Base-by-base conservation (phyloP, 2,797 vertebrate genomes). In the Cygnus olor region DNA sequence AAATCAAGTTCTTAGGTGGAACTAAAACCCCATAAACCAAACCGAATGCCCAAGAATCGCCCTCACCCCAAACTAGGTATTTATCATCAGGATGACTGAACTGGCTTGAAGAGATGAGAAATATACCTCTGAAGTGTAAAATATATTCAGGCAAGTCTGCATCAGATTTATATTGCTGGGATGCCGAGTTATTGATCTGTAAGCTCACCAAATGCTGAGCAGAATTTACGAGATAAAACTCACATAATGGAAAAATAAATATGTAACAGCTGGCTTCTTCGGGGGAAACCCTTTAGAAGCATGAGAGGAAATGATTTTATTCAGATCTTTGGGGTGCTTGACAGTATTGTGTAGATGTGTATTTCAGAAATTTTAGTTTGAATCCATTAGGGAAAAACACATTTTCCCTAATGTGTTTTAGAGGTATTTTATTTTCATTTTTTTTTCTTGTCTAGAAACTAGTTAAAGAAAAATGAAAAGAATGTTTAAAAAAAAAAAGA, bases 181-280 rank as follows among this genome's bases (percentile, higher is more conserved):
- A 77, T 94, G 87, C 73, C 42, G 64, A 94, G 74, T 77, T 97
- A 89, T 94, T 97, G 93, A 94, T 97, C 70, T 87, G 51, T 69
- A 94, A 80, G 80, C 94, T 97, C 56, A 83, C 90, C 84, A 95
- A 95, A 89, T 38, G 94, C 93, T 95, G 82, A 96, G 89, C 70
- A 92, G 81, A 97, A 96, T 97, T 96, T 95, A 88, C 27, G 80
- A 95, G 94, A 73, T 95, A 93, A 73, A 93, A 54, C 92, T 93
- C 80, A 72, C 74, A 91, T 92, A 90, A 96, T 92, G 92, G 89
- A 96, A 88, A 94, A 95, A 96, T 96, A 97, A 97, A 96, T 97
- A 95, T 96, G 83, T 86, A 97, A 94, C 96, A 97, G 80, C 93
- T 96, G 95, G 68, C 42, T 97, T 97, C 88, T 96, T 90, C 16